Evolutionary conservation across 2,797 vertebrate species (phyloP).

Genomic region (Phrynocephalus forsythii): DNA sequence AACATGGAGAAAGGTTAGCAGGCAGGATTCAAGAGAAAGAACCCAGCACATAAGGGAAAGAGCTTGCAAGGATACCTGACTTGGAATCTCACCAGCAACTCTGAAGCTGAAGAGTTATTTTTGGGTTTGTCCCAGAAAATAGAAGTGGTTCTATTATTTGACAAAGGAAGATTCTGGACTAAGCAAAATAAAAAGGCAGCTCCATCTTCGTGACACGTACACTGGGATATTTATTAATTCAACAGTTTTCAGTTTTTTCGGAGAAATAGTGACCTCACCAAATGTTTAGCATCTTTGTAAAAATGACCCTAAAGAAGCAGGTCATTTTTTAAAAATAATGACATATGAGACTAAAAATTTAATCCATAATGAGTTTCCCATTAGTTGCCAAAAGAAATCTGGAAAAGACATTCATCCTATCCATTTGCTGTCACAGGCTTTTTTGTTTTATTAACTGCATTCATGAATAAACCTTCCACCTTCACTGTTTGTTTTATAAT

Average conservation of each 20-base stretch:
- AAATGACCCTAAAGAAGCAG: not conserved
- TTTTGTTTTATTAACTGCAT: not conserved
- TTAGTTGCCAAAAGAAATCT: constrained; percentile 21
- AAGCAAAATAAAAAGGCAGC: not conserved
- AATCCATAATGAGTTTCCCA: constrained; percentile 9
- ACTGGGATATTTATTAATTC: not conserved
- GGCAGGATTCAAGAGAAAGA: too few species aligned
- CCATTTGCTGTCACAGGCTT: constrained; percentile 37
- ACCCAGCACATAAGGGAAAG: too few species aligned
- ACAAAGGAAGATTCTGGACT: not conserved
- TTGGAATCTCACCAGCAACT: too few species aligned
- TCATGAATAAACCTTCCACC: constrained; percentile 45
- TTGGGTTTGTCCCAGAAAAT: not conserved
- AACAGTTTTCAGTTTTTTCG: not conserved
- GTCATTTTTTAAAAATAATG: not conserved
- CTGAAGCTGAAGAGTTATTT: too few species aligned
- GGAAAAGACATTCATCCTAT: constrained; percentile 26
- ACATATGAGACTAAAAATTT: constrained; percentile 13
- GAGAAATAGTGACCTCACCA: not conserved
- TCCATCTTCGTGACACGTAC: not conserved
- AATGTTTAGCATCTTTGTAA: not conserved
- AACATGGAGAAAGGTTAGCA: too few species aligned
- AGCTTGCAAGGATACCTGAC: too few species aligned
- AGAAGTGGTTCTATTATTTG: not conserved
- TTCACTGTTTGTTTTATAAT: constrained; percentile 15